Evolutionary conservation across 1,140 invertebrate genomes (phyloP).

Genomic region (Caligus rogercresseyi): DNA sequence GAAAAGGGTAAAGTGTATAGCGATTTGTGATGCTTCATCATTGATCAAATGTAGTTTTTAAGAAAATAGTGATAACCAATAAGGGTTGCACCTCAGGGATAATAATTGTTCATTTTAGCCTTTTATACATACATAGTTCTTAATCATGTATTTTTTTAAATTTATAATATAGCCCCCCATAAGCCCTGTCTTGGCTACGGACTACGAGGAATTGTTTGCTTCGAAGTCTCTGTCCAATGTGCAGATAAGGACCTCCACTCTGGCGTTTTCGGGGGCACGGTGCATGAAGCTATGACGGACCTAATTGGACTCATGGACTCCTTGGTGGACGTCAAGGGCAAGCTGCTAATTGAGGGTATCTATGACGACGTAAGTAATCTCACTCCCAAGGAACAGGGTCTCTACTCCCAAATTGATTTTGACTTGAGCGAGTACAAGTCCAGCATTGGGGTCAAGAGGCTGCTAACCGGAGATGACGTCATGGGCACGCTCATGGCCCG

Average conservation of each 20-base stretch:
- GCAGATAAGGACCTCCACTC: constrained; percentile 83
- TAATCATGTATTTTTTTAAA: neutral
- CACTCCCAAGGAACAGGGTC: constrained; percentile 49
- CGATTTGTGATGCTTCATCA: too few species aligned
- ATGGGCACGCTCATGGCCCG: constrained; percentile 59
- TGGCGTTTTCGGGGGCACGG: constrained; percentile 78
- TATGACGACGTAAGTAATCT: constrained; percentile 41
- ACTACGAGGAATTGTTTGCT: constrained; percentile 79
- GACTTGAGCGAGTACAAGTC: constrained; percentile 54
- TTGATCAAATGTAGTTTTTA: too few species aligned
- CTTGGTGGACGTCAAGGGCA: constrained; percentile 66
- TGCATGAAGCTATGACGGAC: constrained; percentile 73
- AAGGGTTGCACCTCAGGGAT: too few species aligned
- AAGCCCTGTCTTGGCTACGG: constrained; percentile 96
- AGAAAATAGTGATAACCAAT: too few species aligned
- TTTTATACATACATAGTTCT: too few species aligned
- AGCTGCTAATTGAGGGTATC: constrained; percentile 47
- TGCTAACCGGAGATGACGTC: constrained; percentile 32
- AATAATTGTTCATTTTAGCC: too few species aligned
- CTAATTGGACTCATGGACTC: constrained; percentile 59
- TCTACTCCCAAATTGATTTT: constrained; percentile 78
- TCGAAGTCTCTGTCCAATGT: constrained; percentile 69
- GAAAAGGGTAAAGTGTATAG: too few species aligned
- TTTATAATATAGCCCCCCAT: constrained; percentile 24
- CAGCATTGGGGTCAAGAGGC: constrained; percentile 46